These are phyloP conservation scores for Pharmacophagus antenor DNA, from an alignment of 2,888 invertebrate species.

Conservation along the genomic window DNA sequence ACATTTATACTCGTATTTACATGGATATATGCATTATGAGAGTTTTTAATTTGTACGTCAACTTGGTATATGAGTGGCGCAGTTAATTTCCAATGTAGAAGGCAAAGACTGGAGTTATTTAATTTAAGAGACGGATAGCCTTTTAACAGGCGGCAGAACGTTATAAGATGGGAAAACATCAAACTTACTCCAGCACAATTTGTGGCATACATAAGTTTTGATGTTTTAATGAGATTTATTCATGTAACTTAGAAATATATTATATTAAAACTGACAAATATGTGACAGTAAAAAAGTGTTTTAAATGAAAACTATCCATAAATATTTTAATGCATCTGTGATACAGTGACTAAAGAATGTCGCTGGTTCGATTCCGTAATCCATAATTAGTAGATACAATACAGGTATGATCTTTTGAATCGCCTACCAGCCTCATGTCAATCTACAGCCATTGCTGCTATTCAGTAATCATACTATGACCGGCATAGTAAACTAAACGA, in stretches of 20 bases:
- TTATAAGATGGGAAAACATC: conserved; percentile 15
- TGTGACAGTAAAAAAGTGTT: no score
- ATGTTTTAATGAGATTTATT: not conserved
- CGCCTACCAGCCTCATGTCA: no score
- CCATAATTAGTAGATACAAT: no score
- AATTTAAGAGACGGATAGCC: conserved; percentile 9
- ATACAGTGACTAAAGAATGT: no score
- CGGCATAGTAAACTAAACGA: no score
- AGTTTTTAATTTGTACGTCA: not conserved
- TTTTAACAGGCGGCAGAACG: conserved; percentile 3
- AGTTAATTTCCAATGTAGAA: conserved; percentile 12
- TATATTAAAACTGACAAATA: not conserved
- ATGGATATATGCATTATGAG: not conserved
- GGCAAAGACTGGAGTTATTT: conserved; percentile 19
- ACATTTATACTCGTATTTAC: no score
- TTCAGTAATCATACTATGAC: no score
- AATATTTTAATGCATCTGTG: no score
- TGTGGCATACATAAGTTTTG: conserved; percentile 4
- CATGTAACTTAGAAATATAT: not conserved
- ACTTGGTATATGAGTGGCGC: not conserved
- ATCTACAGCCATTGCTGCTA: no score
- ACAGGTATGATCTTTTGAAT: no score
- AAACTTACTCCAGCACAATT: conserved; percentile 4
- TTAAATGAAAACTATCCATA: no score
- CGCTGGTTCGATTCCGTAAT: no score